phyloP scores from a whole-genome alignment of 37 sponge, comb jelly and placozoan species.

The Dysidea cf. avara region DNA sequence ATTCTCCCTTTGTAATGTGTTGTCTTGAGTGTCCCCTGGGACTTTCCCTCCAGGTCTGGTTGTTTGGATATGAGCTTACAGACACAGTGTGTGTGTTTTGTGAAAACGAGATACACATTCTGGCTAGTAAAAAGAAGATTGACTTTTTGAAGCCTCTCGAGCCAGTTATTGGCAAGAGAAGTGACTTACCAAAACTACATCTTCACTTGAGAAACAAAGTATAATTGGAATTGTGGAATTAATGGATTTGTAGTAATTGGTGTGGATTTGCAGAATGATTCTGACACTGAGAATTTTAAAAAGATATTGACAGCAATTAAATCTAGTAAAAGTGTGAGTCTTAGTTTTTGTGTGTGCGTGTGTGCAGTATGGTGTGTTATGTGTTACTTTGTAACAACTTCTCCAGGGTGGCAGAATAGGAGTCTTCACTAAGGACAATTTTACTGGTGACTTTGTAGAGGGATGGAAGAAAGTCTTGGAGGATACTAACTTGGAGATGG shows the following conservation, averaged over 20 bases:
- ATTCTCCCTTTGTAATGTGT: too few relatives aligned
- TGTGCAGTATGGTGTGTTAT: too few relatives aligned
- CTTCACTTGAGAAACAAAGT: conserved; percentile 71
- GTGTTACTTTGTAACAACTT: too few relatives aligned
- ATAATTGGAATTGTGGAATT: neutral
- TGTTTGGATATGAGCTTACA: conserved; percentile 95
- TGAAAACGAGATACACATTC: conserved; percentile 66
- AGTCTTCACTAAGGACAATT: conserved; percentile 77
- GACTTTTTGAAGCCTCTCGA: conserved; percentile 85
- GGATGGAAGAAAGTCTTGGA: conserved; percentile 56
- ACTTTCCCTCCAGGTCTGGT: conserved; percentile 71
- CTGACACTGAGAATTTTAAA: conserved; percentile 34
- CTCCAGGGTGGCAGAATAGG: conserved; percentile 78
- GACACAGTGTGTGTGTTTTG: conserved; percentile 89
- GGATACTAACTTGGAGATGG: conserved; percentile 23
- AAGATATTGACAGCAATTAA: conserved; percentile 43
- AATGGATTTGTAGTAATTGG: neutral
- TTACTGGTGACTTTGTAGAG: conserved; percentile 71
- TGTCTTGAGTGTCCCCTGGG: neutral
- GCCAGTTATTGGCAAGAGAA: conserved; percentile 25
- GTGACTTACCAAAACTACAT: conserved; percentile 54
- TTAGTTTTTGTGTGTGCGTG: too few relatives aligned
- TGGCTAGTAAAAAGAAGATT: conserved; percentile 90
- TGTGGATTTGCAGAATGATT: conserved; percentile 29
- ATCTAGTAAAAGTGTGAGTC: conserved; percentile 51